Evolutionary conservation across 1,140 invertebrate species (phyloP), one percentile per base, ranked within the genome.

Genomic region (Drosophila micromelanica): DNA sequence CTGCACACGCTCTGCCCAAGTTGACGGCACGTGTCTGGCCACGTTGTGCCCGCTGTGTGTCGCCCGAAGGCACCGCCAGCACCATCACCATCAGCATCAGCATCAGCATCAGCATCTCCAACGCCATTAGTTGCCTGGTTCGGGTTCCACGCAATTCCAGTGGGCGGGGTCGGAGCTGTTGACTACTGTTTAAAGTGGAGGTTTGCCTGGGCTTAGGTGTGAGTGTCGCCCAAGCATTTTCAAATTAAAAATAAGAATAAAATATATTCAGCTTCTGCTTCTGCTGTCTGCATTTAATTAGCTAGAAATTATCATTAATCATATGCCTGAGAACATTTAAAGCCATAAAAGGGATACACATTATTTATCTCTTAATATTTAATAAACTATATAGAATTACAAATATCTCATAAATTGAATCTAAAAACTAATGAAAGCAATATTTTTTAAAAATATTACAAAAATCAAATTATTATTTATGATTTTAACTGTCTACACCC

Each of bases 11-110:
- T 82, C 73, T 8, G 56, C 42, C 78, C 82, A 78, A 87, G 70
- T 86, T 87, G 74, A 54, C 82, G 82, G 76, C 82, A 87, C 82
- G 82, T 87, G 82, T 82, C 82, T 30, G 32, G 71, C 75, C 82
- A 87, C 78, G 82, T 65, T 81, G 60, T 68, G 65, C 78, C 67
- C 42, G 82, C 81, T 82, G 76, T 60, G 79, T 63, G 64, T 71
- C 57, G 68, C 77, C 72, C 60, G 51, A 17, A 68, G 70, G 52
- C 51, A 75, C 60, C 75, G 48, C 30, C 62, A 73, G 40, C 23
- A 12, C 38, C 65, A 68, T 37, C 46, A 38, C 27, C 48, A 72
- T 73, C 61, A n/a, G 3, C 65, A 61, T 23, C 62, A 32, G 11
- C 49, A 48, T 0, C 65, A 61, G 20, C 62, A 32, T 13, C 49